Conservation (phyloP, 64 coral and sea anemone genomes). For the Montipora cactus region DNA sequence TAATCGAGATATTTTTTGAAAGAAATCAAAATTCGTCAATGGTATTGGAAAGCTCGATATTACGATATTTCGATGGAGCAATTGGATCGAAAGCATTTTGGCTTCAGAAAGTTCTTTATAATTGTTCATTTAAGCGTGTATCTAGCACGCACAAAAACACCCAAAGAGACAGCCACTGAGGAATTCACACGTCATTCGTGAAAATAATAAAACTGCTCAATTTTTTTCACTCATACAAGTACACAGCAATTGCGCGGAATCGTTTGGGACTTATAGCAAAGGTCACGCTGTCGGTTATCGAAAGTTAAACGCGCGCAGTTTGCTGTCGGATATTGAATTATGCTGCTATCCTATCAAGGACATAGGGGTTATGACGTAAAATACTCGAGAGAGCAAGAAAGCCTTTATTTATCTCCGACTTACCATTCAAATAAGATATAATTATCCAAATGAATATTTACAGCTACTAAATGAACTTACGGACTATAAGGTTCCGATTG, state of each 20-base stretch:
- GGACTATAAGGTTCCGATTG: no score
- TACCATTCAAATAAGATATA: no score
- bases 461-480: no score
- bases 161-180: not conserved
- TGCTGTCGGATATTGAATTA: no score
- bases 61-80: not conserved
- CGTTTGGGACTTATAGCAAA: not conserved
- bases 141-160: conserved; percentile 19
- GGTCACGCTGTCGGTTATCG: not conserved
- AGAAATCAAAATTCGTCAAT: not conserved
- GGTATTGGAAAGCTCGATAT: not conserved
- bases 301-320: no score
- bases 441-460: no score
- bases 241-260: not conserved
- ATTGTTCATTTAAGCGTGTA: conserved; percentile 23
- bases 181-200: not conserved
- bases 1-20: not conserved
- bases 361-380: no score
- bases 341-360: not conserved
- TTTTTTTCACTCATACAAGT: not conserved
- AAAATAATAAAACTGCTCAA: not conserved
- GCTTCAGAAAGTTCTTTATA: conserved; percentile 21
- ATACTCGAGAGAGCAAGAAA: no score
- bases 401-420: no score
- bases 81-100: not conserved